Conservation (phyloP, 2,113 vertebrate genomes). For the Cepphus grylle region DNA sequence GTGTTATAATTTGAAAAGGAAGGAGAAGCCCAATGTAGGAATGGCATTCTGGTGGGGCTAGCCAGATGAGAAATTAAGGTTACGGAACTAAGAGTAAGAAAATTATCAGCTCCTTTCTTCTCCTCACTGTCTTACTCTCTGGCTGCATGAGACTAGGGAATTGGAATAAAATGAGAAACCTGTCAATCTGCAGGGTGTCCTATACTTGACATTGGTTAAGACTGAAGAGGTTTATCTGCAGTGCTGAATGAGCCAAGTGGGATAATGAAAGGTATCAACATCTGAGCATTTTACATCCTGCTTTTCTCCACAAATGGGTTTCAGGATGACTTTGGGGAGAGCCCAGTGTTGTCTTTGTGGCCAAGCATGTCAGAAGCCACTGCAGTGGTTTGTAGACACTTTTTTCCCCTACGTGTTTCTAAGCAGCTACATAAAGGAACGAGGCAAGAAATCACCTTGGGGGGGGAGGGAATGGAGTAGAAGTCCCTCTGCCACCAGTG, state of each 20-base stretch:
- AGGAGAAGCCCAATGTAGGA: neutral
- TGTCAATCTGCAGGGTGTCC: slow-evolving; percentile 26
- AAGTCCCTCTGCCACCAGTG: neutral
- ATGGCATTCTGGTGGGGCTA: neutral
- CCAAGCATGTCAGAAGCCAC: neutral
- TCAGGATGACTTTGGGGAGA: neutral
- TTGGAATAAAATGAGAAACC: slow-evolving; percentile 53
- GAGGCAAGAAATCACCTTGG: neutral
- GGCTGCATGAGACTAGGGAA: slow-evolving; percentile 34
- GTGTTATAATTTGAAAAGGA: neutral
- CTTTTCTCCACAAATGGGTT: neutral
- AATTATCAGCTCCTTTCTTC: slow-evolving; percentile 37
- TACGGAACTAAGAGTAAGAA: neutral
- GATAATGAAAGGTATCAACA: neutral
- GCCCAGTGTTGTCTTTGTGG: neutral
- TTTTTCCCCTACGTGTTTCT: neutral
- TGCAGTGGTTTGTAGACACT: neutral
- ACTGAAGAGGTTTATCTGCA: neutral
- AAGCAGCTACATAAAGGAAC: neutral
- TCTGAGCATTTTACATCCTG: neutral
- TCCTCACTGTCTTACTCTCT: slow-evolving; percentile 31
- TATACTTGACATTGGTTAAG: slow-evolving; percentile 39
- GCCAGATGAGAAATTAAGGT: slow-evolving; percentile 29
- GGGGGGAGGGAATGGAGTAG: neutral
- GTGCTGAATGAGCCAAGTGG: neutral